These are phyloP conservation scores for Paracentrotus lividus DNA, from an alignment of 53 echinoderm and acorn worm species.

Conservation along the genomic window DNA sequence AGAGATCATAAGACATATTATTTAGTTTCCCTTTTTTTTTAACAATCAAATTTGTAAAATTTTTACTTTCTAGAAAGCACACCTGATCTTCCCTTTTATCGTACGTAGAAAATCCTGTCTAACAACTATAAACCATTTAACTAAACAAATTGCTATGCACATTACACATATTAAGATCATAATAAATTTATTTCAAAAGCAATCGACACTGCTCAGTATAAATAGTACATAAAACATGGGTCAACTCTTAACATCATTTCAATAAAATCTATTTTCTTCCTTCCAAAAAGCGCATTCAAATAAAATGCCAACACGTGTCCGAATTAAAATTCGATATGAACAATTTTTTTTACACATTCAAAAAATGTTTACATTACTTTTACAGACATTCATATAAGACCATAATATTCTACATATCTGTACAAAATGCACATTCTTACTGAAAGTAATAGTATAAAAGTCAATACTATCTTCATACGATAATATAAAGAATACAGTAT, in stretches of 20 bases:
- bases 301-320: constrained; percentile 23
- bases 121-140: neutral
- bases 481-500: too few species aligned
- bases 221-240: constrained; percentile 39
- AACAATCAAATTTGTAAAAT: neutral
- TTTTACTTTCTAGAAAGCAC: neutral
- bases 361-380: neutral
- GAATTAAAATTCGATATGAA: neutral
- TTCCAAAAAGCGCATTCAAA: neutral
- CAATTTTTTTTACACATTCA: neutral
- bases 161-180: neutral
- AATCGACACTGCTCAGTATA: constrained; percentile 20
- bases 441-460: constrained; percentile 68
- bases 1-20: too few species aligned
- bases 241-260: neutral
- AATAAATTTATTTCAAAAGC: constrained; percentile 6
- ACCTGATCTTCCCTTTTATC: constrained; percentile 34
- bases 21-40: too few species aligned
- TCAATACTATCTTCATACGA: constrained; percentile 36
- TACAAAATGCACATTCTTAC: constrained; percentile 57
- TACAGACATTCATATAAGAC: constrained; percentile 30
- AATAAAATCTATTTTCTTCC: neutral
- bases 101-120: neutral
- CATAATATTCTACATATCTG: constrained; percentile 42
- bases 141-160: constrained; percentile 33